Percentiles rank a stretch among this genome's conserved stretches.
phyloP scores from a whole-genome alignment of 2,797 vertebrate genomes.

The Silurus lanzhouensis region DNA sequence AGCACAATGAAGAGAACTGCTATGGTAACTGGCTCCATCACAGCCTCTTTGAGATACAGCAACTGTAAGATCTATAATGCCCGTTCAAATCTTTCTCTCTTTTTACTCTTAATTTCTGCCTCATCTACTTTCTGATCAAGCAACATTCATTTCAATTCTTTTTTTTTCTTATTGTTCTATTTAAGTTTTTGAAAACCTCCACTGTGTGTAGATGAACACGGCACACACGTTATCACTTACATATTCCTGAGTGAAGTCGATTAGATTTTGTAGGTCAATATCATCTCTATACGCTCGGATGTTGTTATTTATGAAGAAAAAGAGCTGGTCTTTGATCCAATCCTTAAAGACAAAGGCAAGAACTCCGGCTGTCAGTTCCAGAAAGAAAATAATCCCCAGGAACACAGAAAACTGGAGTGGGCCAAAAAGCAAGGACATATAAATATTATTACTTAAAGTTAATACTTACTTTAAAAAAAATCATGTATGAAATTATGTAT shows the following conservation, averaged over 20 bases:
- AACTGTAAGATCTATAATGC: neutral
- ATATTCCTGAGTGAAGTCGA: slow-evolving; percentile 99
- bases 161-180: neutral
- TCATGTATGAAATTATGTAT: neutral
- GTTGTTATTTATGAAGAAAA: slow-evolving; percentile 99
- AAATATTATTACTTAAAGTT: neutral
- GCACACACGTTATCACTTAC: slow-evolving; percentile 72
- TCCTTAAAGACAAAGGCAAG: slow-evolving; percentile 99
- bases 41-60: neutral
- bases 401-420: slow-evolving; percentile 91
- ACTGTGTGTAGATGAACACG: neutral
- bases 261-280: slow-evolving; percentile 98
- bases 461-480: neutral
- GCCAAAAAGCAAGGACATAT: slow-evolving; percentile 17
- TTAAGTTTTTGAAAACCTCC: neutral
- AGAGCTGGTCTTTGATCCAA: slow-evolving; percentile 99
- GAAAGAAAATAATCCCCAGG: slow-evolving; percentile 98
- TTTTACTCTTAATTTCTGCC: neutral
- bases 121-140: neutral
- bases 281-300: slow-evolving; percentile 97
- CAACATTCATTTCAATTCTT: neutral
- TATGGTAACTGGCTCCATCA: slow-evolving; percentile 36
- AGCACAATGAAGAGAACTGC: slow-evolving; percentile 21
- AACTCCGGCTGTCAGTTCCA: slow-evolving; percentile 96
- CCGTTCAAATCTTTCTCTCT: neutral